Conservation (phyloP, 2,888 invertebrate genomes). For the Frankliniella intonsa region DNA sequence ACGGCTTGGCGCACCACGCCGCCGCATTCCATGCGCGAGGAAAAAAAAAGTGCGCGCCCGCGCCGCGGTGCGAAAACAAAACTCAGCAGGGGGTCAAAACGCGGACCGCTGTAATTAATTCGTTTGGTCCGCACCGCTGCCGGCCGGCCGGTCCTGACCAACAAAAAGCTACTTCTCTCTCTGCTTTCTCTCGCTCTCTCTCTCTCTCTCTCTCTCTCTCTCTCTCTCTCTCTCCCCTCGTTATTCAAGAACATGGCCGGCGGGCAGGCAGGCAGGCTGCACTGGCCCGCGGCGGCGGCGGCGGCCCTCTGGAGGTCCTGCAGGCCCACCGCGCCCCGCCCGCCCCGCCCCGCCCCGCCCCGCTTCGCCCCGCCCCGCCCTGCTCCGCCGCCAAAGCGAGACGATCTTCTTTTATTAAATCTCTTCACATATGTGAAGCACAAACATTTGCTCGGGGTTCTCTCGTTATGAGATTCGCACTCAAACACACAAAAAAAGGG, state of each 20-base stretch:
- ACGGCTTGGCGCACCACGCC: too few relatives aligned
- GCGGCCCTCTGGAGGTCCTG: not conserved
- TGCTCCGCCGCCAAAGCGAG: too few relatives aligned
- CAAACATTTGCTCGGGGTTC: not conserved
- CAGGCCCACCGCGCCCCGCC: too few relatives aligned
- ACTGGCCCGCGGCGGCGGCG: not conserved
- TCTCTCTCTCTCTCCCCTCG: conserved; percentile 25
- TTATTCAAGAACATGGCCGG: not conserved
- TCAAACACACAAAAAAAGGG: not conserved
- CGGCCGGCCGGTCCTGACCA: not conserved
- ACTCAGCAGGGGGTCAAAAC: not conserved
- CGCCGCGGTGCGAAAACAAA: too few relatives aligned
- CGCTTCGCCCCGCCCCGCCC: too few relatives aligned
- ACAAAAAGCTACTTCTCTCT: not conserved
- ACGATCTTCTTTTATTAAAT: conserved; percentile 2
- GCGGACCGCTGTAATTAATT: not conserved
- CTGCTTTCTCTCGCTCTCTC: conserved; percentile 3
- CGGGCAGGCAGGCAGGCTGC: not conserved
- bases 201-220: conserved; percentile 17
- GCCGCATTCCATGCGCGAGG: too few relatives aligned
- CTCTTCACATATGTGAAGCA: not conserved
- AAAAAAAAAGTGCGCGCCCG: too few relatives aligned
- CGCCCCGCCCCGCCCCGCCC: too few relatives aligned
- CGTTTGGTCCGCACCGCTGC: not conserved
- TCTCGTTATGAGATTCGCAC: not conserved